phyloP scores from a whole-genome alignment of 1,140 invertebrate species.

The Helicoverpa zea region DNA sequence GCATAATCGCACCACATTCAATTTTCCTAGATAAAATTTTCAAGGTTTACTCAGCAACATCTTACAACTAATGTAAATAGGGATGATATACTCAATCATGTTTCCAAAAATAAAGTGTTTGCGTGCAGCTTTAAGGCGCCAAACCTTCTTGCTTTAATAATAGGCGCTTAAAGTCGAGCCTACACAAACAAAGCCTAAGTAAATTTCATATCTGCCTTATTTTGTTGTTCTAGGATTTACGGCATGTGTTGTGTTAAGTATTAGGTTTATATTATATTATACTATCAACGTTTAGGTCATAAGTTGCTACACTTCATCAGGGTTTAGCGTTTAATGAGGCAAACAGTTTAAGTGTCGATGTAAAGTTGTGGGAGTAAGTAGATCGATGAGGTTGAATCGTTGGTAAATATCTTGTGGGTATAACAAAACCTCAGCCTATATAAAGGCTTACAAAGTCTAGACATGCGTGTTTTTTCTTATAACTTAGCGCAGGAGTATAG shows the following conservation, averaged over 20 bases:
- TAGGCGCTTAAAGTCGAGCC: constrained; percentile 23
- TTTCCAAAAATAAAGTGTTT: constrained; percentile 18
- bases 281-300: constrained; percentile 24
- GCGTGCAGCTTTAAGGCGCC: constrained; percentile 16
- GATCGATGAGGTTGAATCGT: neutral
- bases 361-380: neutral
- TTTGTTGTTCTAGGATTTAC: constrained; percentile 59
- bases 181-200: constrained; percentile 60
- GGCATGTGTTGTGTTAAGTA: constrained; percentile 11
- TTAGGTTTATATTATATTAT: constrained; percentile 31
- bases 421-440: no score
- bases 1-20: no score
- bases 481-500: no score
- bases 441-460: no score
- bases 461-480: no score
- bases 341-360: neutral
- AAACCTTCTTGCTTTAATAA: constrained; percentile 49
- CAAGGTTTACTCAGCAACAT: no score
- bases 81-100: neutral
- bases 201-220: constrained; percentile 60
- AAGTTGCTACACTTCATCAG: constrained; percentile 16
- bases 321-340: constrained; percentile 10
- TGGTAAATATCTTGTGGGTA: neutral
- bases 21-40: no score
- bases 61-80: no score